Evolutionary conservation across 2,113 vertebrate genomes (phyloP), one percentile per base, ranked within the genome.

Genomic region (Seriola rivoliana): DNA sequence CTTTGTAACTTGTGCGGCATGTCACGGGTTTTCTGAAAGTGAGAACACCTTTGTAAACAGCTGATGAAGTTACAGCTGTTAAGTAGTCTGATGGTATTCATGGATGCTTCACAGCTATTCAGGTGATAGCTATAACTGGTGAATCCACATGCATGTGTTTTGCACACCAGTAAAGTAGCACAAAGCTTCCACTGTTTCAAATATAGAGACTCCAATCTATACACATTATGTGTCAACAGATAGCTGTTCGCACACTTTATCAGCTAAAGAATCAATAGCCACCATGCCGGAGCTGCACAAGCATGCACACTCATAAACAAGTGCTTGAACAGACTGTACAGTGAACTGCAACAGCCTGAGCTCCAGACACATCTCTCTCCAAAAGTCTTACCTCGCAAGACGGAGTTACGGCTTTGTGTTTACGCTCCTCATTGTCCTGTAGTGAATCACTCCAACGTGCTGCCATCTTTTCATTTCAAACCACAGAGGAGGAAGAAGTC

Each of bases 381-480:
- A 52, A 12, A 9, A 29, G 46, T 80, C 90, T 91, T 96, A 98
- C 97, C 97, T 99, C 95, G 42, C 91, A 81, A 75, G 86, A 87
- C 76, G 93, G 88, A 82, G 94, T 92, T 50, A 86, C 87, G 50
- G 87, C 89, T 71, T 92, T 89, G 55, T 92, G 93, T 72, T 93
- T 95, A 79, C 83, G 85, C 94, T 95, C 96, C 86, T 95, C 96
- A 94, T 96, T 95, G 95, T 93, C 96, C 93, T 92, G 96, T 48
- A 93, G 93, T 85, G 95, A 95, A 89, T 95, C 95, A 91, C 94
- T 94, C 95, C 95, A 93, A 93, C 93, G 96, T 73, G 96, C 96
- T 94, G 97, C 97, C 98, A 99, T 99, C 96, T 99, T 97, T 96
- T 98, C 96, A 97, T 96, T 92, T 94, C 96, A 93, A 85, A 92